Conservation (phyloP, 2,888 invertebrate genomes). For the Oscheius sp. region DNA sequence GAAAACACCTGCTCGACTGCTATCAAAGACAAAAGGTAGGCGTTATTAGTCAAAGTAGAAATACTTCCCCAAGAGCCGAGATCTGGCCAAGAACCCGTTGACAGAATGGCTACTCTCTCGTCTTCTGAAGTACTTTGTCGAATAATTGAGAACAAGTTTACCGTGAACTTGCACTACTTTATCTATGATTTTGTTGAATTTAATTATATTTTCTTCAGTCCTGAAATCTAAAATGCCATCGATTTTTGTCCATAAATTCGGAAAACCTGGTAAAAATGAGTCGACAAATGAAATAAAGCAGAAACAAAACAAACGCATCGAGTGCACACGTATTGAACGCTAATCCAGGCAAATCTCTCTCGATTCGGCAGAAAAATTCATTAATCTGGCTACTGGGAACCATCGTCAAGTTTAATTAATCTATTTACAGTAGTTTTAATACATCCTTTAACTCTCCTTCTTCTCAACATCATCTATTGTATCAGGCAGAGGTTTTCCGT, state of each 20-base stretch:
- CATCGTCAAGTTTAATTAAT: too few relatives aligned
- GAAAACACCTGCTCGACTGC: neutral
- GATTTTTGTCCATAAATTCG: neutral
- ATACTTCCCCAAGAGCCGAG: neutral
- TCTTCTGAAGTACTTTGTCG: neutral
- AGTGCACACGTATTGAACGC: too few relatives aligned
- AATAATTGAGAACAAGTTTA: neutral
- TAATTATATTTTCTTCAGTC: neutral
- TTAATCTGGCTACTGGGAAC: too few relatives aligned
- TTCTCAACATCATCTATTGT: neutral
- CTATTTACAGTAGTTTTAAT: too few relatives aligned
- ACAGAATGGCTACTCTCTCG: neutral
- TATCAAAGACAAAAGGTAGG: neutral
- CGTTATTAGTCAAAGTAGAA: neutral
- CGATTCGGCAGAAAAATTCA: neutral
- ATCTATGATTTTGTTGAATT: neutral
- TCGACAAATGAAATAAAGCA: neutral
- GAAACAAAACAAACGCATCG: neutral
- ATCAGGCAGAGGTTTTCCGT: slow-evolving; percentile 8
- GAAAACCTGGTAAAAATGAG: neutral
- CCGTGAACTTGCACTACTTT: neutral
- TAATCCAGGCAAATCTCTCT: neutral
- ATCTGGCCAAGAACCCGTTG: neutral
- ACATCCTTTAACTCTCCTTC: neutral
- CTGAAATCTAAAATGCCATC: neutral